These are phyloP conservation scores for Siniperca chuatsi DNA, from an alignment of 2,113 vertebrate genomes.

Conservation along the genomic window DNA sequence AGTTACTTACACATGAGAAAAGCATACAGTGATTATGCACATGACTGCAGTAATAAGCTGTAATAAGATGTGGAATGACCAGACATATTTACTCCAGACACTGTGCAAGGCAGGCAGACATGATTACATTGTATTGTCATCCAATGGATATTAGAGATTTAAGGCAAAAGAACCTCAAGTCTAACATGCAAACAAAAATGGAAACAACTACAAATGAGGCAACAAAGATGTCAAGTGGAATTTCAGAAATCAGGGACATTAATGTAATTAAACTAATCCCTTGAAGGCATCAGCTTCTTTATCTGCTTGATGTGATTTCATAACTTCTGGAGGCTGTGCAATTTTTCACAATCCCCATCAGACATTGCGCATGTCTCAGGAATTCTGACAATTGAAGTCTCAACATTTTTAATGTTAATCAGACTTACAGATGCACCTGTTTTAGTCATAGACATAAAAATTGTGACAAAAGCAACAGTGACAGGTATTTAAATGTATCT, in stretches of 20 bases:
- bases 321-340: constrained; percentile 62
- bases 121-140: constrained; percentile 58
- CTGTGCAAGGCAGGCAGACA: constrained; percentile 50
- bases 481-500: constrained; percentile 45
- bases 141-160: constrained; percentile 64
- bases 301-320: constrained; percentile 63
- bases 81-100: constrained; percentile 59
- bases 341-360: constrained; percentile 42
- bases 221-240: constrained; percentile 67
- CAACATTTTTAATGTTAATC: constrained; percentile 10
- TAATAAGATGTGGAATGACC: constrained; percentile 75
- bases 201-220: constrained; percentile 69
- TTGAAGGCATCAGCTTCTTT: constrained; percentile 60
- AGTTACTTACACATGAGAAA: constrained; percentile 73
- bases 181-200: constrained; percentile 60
- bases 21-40: constrained; percentile 74
- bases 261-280: constrained; percentile 75
- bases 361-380: constrained; percentile 24
- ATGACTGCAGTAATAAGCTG: constrained; percentile 76
- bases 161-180: constrained; percentile 51
- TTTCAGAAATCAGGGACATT: constrained; percentile 71
- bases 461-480: constrained; percentile 35
- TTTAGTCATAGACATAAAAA: constrained; percentile 12
- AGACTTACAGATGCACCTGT: constrained; percentile 32
- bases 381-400: constrained; percentile 39